Base-by-base conservation (phyloP, 1,140 invertebrate species). In the Cotesia glomerata region DNA sequence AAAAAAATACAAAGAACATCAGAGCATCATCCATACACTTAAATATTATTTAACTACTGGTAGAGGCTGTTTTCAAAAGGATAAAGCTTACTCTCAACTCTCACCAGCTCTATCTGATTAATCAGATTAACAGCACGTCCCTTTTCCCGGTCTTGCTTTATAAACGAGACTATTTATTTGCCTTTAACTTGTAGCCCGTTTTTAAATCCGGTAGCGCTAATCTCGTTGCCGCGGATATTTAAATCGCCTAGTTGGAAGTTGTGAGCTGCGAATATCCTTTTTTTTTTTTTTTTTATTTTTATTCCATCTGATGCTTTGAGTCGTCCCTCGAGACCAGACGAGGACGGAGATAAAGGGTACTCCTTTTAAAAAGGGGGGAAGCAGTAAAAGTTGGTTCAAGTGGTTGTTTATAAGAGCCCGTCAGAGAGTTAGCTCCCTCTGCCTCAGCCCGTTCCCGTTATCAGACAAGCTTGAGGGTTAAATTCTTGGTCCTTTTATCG, bases 201-300 rank as follows among this genome's bases (percentile, higher is more conserved):
- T 54, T n/a, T 7, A 18, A 14, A 54, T 11, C 52, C 63, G 49
- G 18, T 14, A 16, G 16, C 54, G 36, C 62, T 74, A 65, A 49
- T 66, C 26, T 49, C 18, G 66, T 54, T 70, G 32, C 70, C 58
- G 74, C 36, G 71, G 75, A 75, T 75, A 76, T 78, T 80, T 77
- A 68, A 78, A 79, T 75, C 69, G 70, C 66, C 69, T 71, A 70
- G 32, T 39, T 56, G 26, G 14, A 18, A 39, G 56, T n/a, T 32
- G 49, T 66, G 26, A 26, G 26, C 26, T 26, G 26, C 71, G 39
- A 45, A 45, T 11, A 45, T 7, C 4, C 5, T 45, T 13, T 61
- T 68, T 36, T 13, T 34, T 49, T 18, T 51, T 52, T 62, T 70
- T 54, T 39, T 59, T 36, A 69, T 39, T 51, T 52, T 56, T 49